These are phyloP conservation scores for Tetheella fluctuosa DNA, from an alignment of 2,888 invertebrate species.

Conservation along the genomic window DNA sequence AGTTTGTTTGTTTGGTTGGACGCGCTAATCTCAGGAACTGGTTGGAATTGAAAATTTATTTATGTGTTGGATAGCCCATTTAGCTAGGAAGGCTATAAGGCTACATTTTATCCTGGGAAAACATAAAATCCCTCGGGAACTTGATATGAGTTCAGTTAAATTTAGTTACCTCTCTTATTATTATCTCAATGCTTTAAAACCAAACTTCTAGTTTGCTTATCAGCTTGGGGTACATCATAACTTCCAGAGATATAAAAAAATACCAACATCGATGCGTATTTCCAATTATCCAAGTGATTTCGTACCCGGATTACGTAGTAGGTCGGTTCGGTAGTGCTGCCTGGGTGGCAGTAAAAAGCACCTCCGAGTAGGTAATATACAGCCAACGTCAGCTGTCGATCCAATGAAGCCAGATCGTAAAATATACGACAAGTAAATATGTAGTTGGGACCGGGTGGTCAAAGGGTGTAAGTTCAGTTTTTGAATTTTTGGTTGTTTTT, in stretches of 20 bases:
- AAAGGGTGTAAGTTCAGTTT: not conserved
- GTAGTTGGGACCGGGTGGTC: conserved; percentile 13
- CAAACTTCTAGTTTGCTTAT: no score
- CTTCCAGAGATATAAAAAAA: not conserved
- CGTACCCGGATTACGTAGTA: not conserved
- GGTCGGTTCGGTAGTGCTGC: not conserved
- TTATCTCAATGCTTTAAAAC: no score
- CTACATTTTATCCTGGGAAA: no score
- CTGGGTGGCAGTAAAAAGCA: conserved; percentile 7
- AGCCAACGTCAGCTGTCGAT: conserved; percentile 48
- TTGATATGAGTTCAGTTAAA: no score
- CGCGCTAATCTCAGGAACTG: no score
- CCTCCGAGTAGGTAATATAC: conserved; percentile 40
- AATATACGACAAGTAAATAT: conserved; percentile 45
- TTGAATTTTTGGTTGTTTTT: not conserved
- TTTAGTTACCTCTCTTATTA: no score
- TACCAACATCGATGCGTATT: not conserved
- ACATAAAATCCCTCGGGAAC: no score
- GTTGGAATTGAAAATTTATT: no score
- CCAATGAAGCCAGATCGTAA: conserved; percentile 48
- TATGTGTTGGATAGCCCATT: no score
- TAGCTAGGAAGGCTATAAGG: no score
- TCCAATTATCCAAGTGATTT: not conserved
- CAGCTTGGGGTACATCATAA: no score
- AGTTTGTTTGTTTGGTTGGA: no score